phyloP scores from a whole-genome alignment of 2,888 invertebrate species.

The Lottia scabra region DNA sequence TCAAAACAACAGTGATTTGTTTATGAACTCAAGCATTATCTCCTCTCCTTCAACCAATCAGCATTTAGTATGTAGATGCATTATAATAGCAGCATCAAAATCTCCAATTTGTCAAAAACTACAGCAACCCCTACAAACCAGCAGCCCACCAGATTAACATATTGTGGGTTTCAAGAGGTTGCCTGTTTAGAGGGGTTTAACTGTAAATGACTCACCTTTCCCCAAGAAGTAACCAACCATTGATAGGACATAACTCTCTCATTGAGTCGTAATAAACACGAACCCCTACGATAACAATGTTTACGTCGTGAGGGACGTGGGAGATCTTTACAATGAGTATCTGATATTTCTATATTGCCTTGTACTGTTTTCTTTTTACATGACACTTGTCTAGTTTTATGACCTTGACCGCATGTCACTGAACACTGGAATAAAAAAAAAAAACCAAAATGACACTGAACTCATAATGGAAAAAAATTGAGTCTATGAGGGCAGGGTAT shows the following conservation, averaged over 20 bases:
- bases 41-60: no score
- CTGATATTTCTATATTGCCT: slow-evolving; percentile 24
- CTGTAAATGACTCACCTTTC: slow-evolving; percentile 62
- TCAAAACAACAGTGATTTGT: no score
- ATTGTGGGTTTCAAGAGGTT: no score
- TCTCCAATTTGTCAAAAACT: no score
- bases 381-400: slow-evolving; percentile 29
- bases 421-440: slow-evolving; percentile 32
- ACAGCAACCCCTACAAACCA: no score
- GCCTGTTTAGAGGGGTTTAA: no score
- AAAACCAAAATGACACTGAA: background rate
- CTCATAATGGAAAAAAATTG: no score
- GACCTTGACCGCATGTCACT: slow-evolving; percentile 41
- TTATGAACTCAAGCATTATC: no score
- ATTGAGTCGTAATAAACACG: background rate
- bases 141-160: no score
- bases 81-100: no score
- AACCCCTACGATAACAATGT: slow-evolving; percentile 26
- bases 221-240: slow-evolving; percentile 69
- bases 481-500: no score
- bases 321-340: slow-evolving; percentile 40
- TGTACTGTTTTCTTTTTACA: slow-evolving; percentile 30
- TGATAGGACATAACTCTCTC: slow-evolving; percentile 24
- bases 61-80: no score
- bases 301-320: slow-evolving; percentile 29